Percentiles rank a stretch among this genome's conserved stretches.
These are phyloP conservation scores for Thinocorus orbignyianus DNA, from an alignment of 2,113 vertebrate genomes.

Conservation along the genomic window DNA sequence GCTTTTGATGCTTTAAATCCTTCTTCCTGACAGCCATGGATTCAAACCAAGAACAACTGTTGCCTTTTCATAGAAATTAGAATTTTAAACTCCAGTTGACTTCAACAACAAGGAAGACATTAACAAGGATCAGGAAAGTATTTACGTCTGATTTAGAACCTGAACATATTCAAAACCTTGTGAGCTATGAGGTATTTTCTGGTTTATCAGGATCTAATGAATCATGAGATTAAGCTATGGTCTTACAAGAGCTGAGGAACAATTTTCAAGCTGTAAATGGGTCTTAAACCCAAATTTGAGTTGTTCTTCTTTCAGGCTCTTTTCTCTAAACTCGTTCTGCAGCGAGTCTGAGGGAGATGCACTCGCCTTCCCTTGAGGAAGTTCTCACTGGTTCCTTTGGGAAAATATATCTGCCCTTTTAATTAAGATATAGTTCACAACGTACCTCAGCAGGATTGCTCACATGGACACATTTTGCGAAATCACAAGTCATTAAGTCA, in stretches of 20 bases:
- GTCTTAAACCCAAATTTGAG: neutral
- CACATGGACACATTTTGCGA: neutral
- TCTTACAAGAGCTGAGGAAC: neutral
- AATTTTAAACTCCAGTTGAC: neutral
- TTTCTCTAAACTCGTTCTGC: neutral
- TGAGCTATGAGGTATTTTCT: neutral
- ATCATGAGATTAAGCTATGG: neutral
- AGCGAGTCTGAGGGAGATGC: neutral
- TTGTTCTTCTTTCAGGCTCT: neutral
- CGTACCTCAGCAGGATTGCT: neutral
- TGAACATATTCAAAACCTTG: neutral
- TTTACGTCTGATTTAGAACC: neutral
- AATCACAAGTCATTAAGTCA: neutral
- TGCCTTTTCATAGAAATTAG: neutral
- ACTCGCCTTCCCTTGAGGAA: neutral
- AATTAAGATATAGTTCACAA: neutral
- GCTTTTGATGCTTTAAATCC: neutral
- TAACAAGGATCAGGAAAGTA: neutral
- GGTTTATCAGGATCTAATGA: neutral
- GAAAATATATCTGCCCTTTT: neutral
- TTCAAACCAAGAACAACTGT: neutral
- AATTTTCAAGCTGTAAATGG: neutral
- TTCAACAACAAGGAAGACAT: neutral
- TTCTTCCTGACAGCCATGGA: neutral
- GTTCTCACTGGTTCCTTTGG: neutral